Base-by-base conservation (phyloP, 2,888 invertebrate species). In the Zygaena filipendulae region DNA sequence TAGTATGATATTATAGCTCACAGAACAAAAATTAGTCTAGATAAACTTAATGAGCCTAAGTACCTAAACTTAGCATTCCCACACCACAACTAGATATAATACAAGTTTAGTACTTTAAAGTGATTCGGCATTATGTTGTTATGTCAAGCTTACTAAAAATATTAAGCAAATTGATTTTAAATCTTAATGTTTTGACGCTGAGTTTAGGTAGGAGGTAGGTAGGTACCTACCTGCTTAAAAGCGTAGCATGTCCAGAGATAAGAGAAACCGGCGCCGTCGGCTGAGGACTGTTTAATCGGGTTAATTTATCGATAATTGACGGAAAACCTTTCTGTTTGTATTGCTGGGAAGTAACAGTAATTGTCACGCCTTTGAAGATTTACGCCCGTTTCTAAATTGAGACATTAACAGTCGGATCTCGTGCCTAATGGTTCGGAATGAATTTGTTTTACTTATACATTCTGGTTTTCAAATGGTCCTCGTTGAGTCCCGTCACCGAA, bases 231-330 rank as follows among this genome's bases (percentile, higher is more conserved):
- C 75, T 72, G 77, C 68, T 63, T 74, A 75, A 77, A 74, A 77
- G 75, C 74, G 75, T 72, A 68, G 70, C 72, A 64, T 75, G 74
- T 74, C 59, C 59, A 37, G 48, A 70, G 77, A 79, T 79, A 79
- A 74, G 67, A 45, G 61, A 42, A 46, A 52, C 61, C 72, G 72
- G 74, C 75, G 75, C 74, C 75, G 77, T 69, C 77, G 64, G 66
- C 67, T 54, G 50, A 55, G 49, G 61, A 69, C 59, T 69, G 68
- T 63, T 72, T 77, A 79, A 79, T 79, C 77, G 71, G 71, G 75
- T 77, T 79, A 79, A 77, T 79, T 79, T 77, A 79, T 77, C 77
- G 75, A 77, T 79, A 79, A 79, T 79, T 75, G 77, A 75, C 77
- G 77, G 71, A 69, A 71, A 75, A 64, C 74, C 77, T 77, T 77